These are phyloP conservation scores for Boloria euphrosyne DNA, from an alignment of 2,888 invertebrate genomes.

Conservation along the genomic window DNA sequence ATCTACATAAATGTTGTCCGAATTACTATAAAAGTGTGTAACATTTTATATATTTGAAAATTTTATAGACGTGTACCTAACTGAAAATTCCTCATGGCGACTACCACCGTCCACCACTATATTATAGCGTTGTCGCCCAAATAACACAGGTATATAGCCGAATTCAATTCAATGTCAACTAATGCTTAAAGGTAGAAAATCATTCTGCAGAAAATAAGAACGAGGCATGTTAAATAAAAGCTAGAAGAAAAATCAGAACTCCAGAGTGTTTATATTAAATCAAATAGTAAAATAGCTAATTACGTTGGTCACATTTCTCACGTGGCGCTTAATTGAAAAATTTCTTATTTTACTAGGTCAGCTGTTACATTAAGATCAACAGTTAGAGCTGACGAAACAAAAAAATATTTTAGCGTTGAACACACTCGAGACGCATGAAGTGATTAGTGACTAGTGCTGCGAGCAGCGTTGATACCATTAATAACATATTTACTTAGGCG, in stretches of 20 bases:
- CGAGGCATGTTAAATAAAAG: too few relatives aligned
- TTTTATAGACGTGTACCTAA: too few relatives aligned
- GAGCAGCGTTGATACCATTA: background rate
- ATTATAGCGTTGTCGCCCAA: too few relatives aligned
- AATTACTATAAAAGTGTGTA: too few relatives aligned
- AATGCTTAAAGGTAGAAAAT: too few relatives aligned
- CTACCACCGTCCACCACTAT: too few relatives aligned
- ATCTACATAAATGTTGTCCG: too few relatives aligned
- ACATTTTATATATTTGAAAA: too few relatives aligned
- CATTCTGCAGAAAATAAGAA: too few relatives aligned
- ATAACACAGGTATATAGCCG: too few relatives aligned
- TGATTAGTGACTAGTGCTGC: background rate
- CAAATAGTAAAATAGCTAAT: conserved; percentile 15
- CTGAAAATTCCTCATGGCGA: too few relatives aligned
- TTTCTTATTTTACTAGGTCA: conserved; percentile 34
- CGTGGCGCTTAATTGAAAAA: conserved; percentile 29
- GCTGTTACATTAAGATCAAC: conserved; percentile 31
- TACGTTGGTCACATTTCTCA: conserved; percentile 28
- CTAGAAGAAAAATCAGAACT: background rate
- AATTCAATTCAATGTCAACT: too few relatives aligned
- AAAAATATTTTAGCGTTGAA: conserved; percentile 22
- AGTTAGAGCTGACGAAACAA: conserved; percentile 32
- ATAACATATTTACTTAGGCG: background rate
- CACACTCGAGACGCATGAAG: conserved; percentile 13
- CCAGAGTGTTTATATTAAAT: background rate